These are phyloP conservation scores for Chaunax sp. DNA, from an alignment of 2,797 vertebrate genomes.

Conservation along the genomic window DNA sequence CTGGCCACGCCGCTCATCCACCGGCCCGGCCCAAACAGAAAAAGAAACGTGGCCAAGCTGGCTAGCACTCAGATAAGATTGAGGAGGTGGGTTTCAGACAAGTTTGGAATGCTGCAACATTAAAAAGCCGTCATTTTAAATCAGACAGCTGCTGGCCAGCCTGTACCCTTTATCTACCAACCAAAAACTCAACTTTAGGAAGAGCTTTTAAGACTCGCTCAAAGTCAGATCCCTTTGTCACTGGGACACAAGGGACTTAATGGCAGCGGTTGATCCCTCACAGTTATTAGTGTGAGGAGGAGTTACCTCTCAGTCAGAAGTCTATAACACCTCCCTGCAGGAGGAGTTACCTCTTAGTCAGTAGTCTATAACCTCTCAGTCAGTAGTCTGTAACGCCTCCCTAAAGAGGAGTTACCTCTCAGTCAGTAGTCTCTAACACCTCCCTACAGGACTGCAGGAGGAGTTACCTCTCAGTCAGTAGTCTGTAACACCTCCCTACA, in stretches of 20 bases:
- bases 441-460: too few species aligned
- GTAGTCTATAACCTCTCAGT: too few species aligned
- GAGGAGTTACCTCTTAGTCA: too few species aligned
- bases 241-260: constrained; percentile 49
- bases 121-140: constrained; percentile 37
- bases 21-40: constrained; percentile 58
- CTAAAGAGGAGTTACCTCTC: too few species aligned
- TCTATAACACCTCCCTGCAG: too few species aligned
- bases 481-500: too few species aligned
- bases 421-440: too few species aligned
- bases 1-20: constrained; percentile 42
- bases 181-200: constrained; percentile 22
- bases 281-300: constrained; percentile 47
- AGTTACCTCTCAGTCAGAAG: too few species aligned
- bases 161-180: constrained; percentile 40
- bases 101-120: constrained; percentile 23
- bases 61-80: constrained; percentile 42
- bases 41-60: constrained; percentile 44
- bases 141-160: constrained; percentile 18
- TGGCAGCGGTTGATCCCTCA: constrained; percentile 50
- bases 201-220: constrained; percentile 36
- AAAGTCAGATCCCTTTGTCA: constrained; percentile 40
- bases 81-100: constrained; percentile 30
- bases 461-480: too few species aligned
- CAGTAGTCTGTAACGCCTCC: too few species aligned